phyloP scores from a whole-genome alignment of 2,113 vertebrate genomes.

The Corapipo altera region DNA sequence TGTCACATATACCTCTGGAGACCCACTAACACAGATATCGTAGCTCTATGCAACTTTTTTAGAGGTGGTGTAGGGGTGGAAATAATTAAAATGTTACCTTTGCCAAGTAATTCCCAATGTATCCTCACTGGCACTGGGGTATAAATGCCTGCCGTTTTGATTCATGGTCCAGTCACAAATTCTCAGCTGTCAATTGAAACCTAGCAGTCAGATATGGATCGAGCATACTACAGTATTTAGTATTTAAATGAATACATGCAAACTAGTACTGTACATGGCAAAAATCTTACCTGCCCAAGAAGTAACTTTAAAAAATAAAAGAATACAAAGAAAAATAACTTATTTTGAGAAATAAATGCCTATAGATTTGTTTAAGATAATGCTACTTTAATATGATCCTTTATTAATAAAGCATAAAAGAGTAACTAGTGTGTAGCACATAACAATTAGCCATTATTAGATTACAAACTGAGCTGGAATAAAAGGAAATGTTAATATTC shows the following conservation, averaged over 20 bases:
- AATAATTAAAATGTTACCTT: slow-evolving; percentile 99
- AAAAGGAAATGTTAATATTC: slow-evolving; percentile 82
- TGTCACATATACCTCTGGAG: slow-evolving; percentile 56
- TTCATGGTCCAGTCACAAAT: slow-evolving; percentile 99
- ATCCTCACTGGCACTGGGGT: slow-evolving; percentile 99
- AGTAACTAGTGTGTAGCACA: slow-evolving; percentile 74
- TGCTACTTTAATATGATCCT: slow-evolving; percentile 61
- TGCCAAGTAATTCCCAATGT: slow-evolving; percentile 99
- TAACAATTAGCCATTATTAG: slow-evolving; percentile 79
- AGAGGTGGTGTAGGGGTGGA: slow-evolving; percentile 85
- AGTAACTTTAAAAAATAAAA: slow-evolving; percentile 57
- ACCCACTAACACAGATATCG: slow-evolving; percentile 73
- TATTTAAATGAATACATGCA: slow-evolving; percentile 92
- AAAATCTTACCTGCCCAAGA: slow-evolving; percentile 75
- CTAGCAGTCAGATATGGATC: slow-evolving; percentile 99
- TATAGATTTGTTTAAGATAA: slow-evolving; percentile 60
- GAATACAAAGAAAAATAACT: slow-evolving; percentile 61
- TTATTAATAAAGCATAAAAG: slow-evolving; percentile 77
- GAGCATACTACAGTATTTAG: slow-evolving; percentile 94
- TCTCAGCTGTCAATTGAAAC: slow-evolving; percentile 99
- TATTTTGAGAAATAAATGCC: slow-evolving; percentile 71
- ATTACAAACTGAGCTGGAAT: slow-evolving; percentile 77
- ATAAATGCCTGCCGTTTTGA: slow-evolving; percentile 99
- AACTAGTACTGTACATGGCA: slow-evolving; percentile 79
- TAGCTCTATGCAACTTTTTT: slow-evolving; percentile 72